Conservation (phyloP, 1,140 invertebrate species). For the Mamestra configurata region DNA sequence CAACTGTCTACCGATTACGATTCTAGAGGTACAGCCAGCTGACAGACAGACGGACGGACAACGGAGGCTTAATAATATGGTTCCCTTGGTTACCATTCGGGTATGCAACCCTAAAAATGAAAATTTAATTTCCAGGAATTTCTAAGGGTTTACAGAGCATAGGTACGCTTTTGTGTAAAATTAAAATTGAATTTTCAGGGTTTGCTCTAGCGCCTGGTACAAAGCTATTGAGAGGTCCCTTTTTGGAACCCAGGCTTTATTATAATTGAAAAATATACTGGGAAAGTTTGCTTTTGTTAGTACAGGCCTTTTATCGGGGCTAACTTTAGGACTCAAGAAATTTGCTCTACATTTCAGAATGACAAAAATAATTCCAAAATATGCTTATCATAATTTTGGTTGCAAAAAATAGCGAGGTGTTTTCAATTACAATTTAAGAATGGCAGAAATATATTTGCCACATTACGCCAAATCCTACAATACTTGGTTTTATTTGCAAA, state of each 20-base stretch:
- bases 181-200: conserved; percentile 9
- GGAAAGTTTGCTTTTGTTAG: background rate
- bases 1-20: too few species aligned
- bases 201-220: background rate
- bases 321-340: background rate
- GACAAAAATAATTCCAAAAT: too few species aligned
- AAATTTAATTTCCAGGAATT: background rate
- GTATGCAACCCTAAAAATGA: background rate
- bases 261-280: background rate
- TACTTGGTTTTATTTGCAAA: too few species aligned
- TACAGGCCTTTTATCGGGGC: background rate
- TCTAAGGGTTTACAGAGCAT: background rate
- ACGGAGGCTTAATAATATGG: too few species aligned
- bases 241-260: background rate
- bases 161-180: background rate
- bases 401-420: too few species aligned
- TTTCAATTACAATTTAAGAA: too few species aligned
- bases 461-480: too few species aligned
- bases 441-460: too few species aligned
- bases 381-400: too few species aligned
- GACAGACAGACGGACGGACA: too few species aligned
- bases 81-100: too few species aligned
- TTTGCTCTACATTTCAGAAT: background rate
- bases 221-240: background rate
- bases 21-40: too few species aligned